phyloP scores from a whole-genome alignment of 1,140 invertebrate genomes.

The honey bee (Apis mellifera) region DNA sequence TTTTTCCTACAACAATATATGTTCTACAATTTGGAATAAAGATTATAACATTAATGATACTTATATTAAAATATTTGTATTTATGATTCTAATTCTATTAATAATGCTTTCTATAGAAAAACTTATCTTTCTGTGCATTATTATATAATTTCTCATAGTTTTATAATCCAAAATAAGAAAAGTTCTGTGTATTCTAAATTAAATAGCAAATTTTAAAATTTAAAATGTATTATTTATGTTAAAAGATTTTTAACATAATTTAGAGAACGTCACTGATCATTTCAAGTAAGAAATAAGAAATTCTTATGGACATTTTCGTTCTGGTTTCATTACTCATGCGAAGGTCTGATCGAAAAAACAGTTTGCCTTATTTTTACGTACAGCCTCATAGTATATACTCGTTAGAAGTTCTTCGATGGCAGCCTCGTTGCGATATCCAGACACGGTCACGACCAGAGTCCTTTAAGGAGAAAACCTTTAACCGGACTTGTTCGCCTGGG shows the following conservation, averaged over 20 bases:
- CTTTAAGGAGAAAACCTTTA: conserved; percentile 67
- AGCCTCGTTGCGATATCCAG: conserved; percentile 43
- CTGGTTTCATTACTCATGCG: conserved; percentile 42
- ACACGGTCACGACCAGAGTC: conserved; percentile 50
- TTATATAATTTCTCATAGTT: neutral
- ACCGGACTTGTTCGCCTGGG: conserved; percentile 50
- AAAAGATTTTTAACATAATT: rapidly evolving
- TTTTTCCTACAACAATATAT: conserved; percentile 1
- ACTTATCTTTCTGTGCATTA: neutral
- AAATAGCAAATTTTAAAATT: neutral
- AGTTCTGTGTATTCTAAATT: neutral
- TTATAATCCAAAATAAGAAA: neutral
- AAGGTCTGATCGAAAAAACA: conserved; percentile 17
- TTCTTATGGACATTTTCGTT: conserved; percentile 1
- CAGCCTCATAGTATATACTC: conserved; percentile 8
- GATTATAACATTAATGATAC: conserved; percentile 1
- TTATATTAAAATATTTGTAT: neutral
- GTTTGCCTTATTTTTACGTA: conserved; percentile 34
- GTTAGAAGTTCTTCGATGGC: conserved; percentile 39
- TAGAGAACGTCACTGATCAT: neutral
- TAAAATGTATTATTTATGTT: neutral
- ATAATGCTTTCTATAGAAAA: neutral
- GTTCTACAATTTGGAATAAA: conserved; percentile 13
- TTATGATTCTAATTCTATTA: neutral
- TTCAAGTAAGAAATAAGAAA: conserved; percentile 2